Conservation (phyloP, 2,113 vertebrate species). For the Delphinus delphis region DNA sequence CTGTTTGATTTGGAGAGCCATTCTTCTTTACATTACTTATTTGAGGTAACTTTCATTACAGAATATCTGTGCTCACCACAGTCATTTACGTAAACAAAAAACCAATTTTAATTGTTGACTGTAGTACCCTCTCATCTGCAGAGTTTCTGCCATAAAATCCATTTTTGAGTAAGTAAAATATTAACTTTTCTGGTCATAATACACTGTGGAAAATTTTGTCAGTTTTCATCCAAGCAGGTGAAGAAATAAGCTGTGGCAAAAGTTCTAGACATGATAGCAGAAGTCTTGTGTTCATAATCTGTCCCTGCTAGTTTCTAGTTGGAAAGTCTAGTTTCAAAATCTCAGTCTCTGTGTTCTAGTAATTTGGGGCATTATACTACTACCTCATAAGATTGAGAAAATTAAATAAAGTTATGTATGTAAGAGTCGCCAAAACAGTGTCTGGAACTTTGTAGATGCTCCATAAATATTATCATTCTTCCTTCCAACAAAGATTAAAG, state of each 20-base stretch:
- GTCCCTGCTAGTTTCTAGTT: neutral
- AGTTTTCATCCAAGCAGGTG: neutral
- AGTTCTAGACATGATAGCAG: neutral
- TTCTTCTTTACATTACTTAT: neutral
- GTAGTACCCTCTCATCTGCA: neutral
- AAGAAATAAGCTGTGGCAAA: neutral
- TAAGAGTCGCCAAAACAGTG: neutral
- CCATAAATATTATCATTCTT: neutral
- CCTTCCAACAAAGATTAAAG: neutral
- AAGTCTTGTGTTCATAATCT: neutral
- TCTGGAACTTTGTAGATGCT: neutral
- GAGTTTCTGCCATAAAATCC: neutral
- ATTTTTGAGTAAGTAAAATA: neutral
- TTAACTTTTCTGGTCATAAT: neutral
- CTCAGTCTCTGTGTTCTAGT: neutral
- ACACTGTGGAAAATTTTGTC: neutral
- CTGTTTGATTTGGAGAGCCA: neutral
- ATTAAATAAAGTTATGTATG: neutral
- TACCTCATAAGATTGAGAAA: neutral
- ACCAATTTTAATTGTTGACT: neutral
- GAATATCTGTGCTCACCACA: neutral
- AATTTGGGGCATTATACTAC: neutral
- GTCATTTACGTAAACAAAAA: neutral
- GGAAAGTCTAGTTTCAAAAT: neutral
- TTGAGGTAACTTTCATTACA: neutral